Evolutionary conservation across 2,113 vertebrate species (phyloP), one percentile per base, ranked within the genome.

Genomic region (Phycodurus eques): DNA sequence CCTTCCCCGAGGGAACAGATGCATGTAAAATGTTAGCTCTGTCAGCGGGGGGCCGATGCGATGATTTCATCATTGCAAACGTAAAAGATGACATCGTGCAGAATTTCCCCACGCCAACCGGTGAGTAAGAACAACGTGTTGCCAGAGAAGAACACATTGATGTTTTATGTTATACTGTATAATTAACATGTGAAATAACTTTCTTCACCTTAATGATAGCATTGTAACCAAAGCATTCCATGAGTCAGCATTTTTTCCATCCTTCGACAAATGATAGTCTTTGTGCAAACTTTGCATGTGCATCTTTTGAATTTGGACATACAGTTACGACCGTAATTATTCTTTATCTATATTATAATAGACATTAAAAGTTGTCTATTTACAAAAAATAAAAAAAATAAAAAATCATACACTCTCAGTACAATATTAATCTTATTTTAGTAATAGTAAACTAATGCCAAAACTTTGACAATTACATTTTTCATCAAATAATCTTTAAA

Each of bases 1-100:
- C 74, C 77, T 66, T 70, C 80, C 90, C 77, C 1, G 71, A 77
- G 90, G 90, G 77, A 68, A 71, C 20, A 59, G 71, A 79, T 72
- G 76, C 81, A 85, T 80, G 64, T 85, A 72, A 85, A 87, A 85
- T 87, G 87, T 87, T 79, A 83, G 76, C 83, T 77, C 76, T 88
- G 89, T 72, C n/a, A 65, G 68, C 44, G 64, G 75, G 80, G 82
- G 76, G 69, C 83, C 78, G 80, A 80, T 74, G 83, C 86, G 83
- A 82, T 86, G 80, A 83, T 87, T 86, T 88, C 77, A 70, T 80
- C 51, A 78, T 85, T 88, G 79, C 70, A 85, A 80, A 79, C 78
- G 68, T 83, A 81, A 85, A 13, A 88, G 78, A 86, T 90, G 82
- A 79, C 78, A 71, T 79, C 49, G 69, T 31, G 13, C 31, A 75